Evolutionary conservation across 2,113 vertebrate species (phyloP).

Genomic region (Poeciliopsis retropinna): DNA sequence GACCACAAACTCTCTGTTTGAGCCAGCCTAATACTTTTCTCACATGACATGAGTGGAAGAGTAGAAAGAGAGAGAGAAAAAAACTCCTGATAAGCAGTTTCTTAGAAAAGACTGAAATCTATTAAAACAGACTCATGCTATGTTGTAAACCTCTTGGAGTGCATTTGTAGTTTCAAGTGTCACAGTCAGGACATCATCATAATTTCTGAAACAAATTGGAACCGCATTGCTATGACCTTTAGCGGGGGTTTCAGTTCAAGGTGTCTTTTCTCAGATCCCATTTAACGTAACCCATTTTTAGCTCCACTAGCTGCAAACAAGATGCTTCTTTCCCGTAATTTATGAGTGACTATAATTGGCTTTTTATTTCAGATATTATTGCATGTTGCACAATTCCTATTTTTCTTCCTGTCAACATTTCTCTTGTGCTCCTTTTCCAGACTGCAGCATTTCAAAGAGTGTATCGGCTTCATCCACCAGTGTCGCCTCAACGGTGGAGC

Average conservation of each 20-base stretch:
- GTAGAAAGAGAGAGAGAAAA: not conserved
- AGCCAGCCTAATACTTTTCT: slow-evolving; percentile 33
- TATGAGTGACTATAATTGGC: not conserved
- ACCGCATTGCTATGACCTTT: slow-evolving; percentile 9
- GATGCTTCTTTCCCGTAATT: slow-evolving; percentile 9
- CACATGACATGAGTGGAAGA: slow-evolving; percentile 48
- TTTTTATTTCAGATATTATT: not conserved
- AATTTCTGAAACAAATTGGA: slow-evolving; percentile 22
- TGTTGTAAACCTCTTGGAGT: not conserved
- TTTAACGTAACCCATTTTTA: slow-evolving; percentile 40
- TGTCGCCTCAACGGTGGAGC: slow-evolving; percentile 84
- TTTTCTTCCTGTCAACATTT: not conserved
- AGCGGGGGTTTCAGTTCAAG: slow-evolving; percentile 69
- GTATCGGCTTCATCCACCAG: slow-evolving; percentile 88
- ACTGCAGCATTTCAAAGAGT: slow-evolving; percentile 88
- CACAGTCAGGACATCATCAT: slow-evolving; percentile 2
- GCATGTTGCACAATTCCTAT: not conserved
- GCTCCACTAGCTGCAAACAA: slow-evolving; percentile 9
- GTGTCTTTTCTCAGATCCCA: slow-evolving; percentile 69
- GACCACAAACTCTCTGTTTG: slow-evolving; percentile 60
- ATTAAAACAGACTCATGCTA: not conserved
- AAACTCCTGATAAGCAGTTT: not conserved
- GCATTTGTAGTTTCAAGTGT: slow-evolving; percentile 20
- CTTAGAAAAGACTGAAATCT: not conserved
- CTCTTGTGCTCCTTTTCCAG: slow-evolving; percentile 64